These are phyloP conservation scores for Scalopus aquaticus DNA, from an alignment of 2,113 vertebrate genomes.

Conservation along the genomic window DNA sequence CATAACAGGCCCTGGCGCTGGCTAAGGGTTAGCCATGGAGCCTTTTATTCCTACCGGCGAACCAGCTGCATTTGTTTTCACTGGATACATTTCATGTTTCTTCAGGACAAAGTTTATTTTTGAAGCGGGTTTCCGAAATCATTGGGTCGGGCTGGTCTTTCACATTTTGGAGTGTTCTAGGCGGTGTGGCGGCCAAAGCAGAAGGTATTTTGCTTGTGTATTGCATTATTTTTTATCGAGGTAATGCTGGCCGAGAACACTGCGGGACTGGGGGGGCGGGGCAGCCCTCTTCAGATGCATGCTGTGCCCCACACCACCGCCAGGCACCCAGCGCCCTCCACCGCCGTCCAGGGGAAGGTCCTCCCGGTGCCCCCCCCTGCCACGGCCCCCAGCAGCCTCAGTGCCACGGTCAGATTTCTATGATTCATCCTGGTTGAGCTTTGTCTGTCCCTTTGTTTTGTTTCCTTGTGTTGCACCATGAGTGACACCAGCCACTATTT, in stretches of 20 bases:
- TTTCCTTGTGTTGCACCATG: not conserved
- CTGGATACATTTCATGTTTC: not conserved
- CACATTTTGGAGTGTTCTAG: not conserved
- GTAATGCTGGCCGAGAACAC: no score
- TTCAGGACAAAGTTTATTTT: constrained; percentile 10
- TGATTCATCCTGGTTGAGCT: not conserved
- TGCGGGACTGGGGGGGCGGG: no score
- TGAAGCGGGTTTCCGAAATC: not conserved
- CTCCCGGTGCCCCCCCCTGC: no score
- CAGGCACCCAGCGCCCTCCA: no score
- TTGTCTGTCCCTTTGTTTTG: not conserved
- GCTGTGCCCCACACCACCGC: no score
- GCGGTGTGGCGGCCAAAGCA: not conserved
- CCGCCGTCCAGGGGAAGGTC: no score
- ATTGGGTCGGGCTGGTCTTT: not conserved
- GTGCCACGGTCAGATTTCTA: not conserved
- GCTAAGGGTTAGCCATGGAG: not conserved
- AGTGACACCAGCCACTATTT: not conserved
- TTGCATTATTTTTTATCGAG: no score
- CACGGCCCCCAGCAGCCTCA: not conserved
- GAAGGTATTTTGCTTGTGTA: not conserved
- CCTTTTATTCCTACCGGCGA: not conserved
- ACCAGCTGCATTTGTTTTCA: not conserved
- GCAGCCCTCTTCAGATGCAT: no score
- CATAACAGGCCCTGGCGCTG: not conserved